Conservation (phyloP, 1,140 invertebrate genomes). For the Yoshiicerus persimilis region DNA sequence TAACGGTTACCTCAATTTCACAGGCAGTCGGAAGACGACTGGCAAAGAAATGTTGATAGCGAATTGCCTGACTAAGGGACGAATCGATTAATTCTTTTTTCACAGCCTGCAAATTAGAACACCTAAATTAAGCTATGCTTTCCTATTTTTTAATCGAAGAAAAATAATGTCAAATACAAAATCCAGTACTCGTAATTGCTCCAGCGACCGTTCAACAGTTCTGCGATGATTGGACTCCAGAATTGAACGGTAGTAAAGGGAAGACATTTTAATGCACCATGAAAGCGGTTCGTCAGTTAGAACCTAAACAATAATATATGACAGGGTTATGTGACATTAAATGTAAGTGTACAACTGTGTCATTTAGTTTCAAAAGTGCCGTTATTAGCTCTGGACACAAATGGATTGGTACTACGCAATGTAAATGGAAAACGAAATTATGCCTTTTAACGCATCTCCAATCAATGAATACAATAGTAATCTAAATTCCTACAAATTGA, state of each 20-base stretch:
- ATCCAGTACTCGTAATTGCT: conserved; percentile 71
- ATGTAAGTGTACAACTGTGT: no score
- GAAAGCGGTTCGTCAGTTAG: conserved; percentile 50
- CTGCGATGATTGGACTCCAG: conserved; percentile 74
- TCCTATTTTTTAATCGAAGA: neutral
- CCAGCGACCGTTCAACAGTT: conserved; percentile 81
- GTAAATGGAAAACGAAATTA: neutral
- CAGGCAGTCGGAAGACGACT: neutral
- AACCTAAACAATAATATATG: conserved; percentile 53
- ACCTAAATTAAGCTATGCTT: neutral
- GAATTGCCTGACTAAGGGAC: neutral
- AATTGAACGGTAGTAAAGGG: conserved; percentile 71
- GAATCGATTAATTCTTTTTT: neutral
- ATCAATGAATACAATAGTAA: no score
- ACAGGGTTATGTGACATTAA: no score
- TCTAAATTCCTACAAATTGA: no score
- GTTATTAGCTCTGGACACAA: no score
- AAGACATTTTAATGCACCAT: conserved; percentile 68
- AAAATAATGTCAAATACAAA: neutral
- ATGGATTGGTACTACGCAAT: no score
- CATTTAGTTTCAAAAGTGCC: no score
- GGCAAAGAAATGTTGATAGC: neutral
- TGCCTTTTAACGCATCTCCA: no score
- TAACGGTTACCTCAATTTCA: conserved; percentile 54
- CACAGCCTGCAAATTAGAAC: neutral